Conservation (phyloP, 1,140 invertebrate genomes). For the Cotesia glomerata region DNA sequence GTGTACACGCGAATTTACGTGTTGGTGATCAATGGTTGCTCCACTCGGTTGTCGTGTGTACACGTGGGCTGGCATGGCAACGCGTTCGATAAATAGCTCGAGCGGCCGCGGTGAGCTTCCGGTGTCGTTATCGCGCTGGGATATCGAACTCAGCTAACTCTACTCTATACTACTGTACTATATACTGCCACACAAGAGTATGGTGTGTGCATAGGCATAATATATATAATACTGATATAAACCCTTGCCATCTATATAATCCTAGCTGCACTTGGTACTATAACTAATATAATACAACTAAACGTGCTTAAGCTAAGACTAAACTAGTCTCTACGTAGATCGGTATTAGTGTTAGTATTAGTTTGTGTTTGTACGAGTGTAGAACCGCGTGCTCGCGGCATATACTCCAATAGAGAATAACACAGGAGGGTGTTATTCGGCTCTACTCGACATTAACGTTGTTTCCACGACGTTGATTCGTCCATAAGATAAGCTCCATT, state of each 20-base stretch:
- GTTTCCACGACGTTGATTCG: slow-evolving; percentile 29
- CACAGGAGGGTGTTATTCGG: slow-evolving; percentile 29
- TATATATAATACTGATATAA: neutral
- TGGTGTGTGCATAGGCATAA: neutral
- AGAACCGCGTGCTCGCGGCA: slow-evolving; percentile 26
- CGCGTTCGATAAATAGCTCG: slow-evolving; percentile 56
- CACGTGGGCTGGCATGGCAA: slow-evolving; percentile 58
- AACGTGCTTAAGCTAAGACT: no score
- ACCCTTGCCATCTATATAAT: neutral
- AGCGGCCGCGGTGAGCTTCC: slow-evolving; percentile 45
- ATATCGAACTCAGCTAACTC: slow-evolving; percentile 15
- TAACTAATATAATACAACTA: no score
- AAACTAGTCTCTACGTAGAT: neutral
- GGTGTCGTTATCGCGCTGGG: slow-evolving; percentile 45
- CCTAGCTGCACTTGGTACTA: no score
- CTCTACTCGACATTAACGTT: slow-evolving; percentile 33
- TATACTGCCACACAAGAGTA: no score
- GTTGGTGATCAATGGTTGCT: slow-evolving; percentile 47
- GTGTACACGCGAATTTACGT: slow-evolving; percentile 37
- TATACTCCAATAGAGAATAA: slow-evolving; percentile 8
- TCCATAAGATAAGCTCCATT: slow-evolving; percentile 19
- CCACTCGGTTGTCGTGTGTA: slow-evolving; percentile 42
- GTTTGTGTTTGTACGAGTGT: no score
- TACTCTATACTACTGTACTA: neutral
- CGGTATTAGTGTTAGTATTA: neutral